phyloP scores from a whole-genome alignment of 2,888 invertebrate genomes.

The Anarsia innoxiella region DNA sequence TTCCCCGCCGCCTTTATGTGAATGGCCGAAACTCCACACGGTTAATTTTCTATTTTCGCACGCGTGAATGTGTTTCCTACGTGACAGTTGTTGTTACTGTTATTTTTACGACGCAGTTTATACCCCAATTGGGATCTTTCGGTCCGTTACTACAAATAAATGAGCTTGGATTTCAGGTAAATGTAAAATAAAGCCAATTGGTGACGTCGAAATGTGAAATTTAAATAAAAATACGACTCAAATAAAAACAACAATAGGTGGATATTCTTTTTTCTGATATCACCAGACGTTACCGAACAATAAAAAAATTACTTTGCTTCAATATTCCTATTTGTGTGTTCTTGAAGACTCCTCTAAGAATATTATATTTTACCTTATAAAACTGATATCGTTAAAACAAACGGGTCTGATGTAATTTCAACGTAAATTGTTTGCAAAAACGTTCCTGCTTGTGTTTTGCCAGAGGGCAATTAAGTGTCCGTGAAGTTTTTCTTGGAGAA shows the following conservation, averaged over 20 bases:
- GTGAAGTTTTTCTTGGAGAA: too few species aligned
- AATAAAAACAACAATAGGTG: too few species aligned
- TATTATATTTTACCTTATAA: background rate
- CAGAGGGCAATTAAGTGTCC: background rate
- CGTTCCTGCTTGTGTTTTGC: constrained; percentile 14
- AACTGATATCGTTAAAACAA: constrained; percentile 8
- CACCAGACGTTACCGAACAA: too few species aligned
- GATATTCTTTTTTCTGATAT: too few species aligned
- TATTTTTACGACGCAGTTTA: constrained; percentile 18
- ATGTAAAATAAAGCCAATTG: too few species aligned
- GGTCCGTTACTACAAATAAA: constrained; percentile 6
- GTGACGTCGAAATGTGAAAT: background rate
- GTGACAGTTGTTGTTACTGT: constrained; percentile 30
- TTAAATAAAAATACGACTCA: background rate
- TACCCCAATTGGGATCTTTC: constrained; percentile 5
- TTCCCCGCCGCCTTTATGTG: background rate
- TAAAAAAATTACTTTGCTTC: too few species aligned
- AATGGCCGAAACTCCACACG: background rate
- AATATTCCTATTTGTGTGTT: too few species aligned
- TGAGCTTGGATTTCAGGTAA: constrained; percentile 7
- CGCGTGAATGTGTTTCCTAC: constrained; percentile 28
- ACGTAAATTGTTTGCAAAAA: constrained; percentile 13
- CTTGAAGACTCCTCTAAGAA: too few species aligned
- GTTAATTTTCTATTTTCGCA: constrained; percentile 21
- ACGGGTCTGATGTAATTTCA: constrained; percentile 12